Percentiles rank a stretch among this genome's conserved stretches.
Conservation (phyloP, 2,113 vertebrate genomes). For the Parus major region DNA sequence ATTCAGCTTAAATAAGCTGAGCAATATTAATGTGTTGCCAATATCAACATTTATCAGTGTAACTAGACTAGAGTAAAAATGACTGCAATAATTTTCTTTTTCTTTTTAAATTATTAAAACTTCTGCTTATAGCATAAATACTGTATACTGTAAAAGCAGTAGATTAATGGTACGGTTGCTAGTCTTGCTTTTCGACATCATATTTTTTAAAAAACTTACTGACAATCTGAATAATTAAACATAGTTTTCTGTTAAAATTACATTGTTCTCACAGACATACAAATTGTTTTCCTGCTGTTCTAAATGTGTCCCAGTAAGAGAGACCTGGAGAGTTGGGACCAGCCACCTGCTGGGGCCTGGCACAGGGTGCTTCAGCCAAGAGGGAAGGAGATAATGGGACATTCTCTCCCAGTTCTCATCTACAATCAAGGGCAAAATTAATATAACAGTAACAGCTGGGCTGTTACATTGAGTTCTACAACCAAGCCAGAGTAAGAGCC, state of each 20-base stretch:
- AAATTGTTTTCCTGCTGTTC: not conserved
- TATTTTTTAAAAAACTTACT: not conserved
- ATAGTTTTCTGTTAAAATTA: not conserved
- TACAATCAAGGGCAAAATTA: not conserved
- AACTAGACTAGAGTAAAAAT: not conserved
- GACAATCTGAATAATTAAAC: not conserved
- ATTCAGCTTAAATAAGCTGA: not conserved
- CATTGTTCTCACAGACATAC: not conserved
- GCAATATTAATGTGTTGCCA: not conserved
- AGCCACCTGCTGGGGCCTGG: not conserved
- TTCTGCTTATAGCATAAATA: not conserved
- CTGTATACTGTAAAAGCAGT: not conserved
- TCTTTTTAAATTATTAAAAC: not conserved
- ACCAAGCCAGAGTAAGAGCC: not conserved
- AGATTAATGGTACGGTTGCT: not conserved
- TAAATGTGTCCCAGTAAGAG: not conserved
- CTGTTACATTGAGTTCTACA: not conserved
- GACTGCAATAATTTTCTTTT: not conserved
- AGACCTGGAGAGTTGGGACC: not conserved
- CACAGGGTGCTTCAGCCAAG: not conserved
- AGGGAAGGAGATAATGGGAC: not conserved
- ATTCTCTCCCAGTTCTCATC: not conserved
- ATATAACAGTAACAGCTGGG: not conserved
- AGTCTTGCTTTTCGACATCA: not conserved
- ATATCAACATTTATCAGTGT: not conserved